A percentile compares a stretch with the other conserved stretches of the same genome.
Evolutionary conservation across 2,113 vertebrate genomes (phyloP).

Genomic region (Rynchops niger): DNA sequence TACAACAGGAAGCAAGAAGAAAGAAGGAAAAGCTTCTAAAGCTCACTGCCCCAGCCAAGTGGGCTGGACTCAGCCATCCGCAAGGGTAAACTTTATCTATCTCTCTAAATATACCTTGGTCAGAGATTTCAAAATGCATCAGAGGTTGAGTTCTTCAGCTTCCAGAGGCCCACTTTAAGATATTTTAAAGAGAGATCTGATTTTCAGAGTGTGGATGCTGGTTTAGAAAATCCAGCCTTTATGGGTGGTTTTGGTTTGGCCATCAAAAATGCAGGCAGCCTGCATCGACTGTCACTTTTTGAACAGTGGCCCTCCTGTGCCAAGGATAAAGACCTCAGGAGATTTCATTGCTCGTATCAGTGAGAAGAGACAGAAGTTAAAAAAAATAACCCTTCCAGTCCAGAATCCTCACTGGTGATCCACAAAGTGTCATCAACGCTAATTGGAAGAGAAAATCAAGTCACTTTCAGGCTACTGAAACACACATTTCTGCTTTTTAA

Average conservation of each 20-base stretch:
- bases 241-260: not conserved
- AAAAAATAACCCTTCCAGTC: not conserved
- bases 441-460: not conserved
- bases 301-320: not conserved
- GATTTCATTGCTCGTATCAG: not conserved
- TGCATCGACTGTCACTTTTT: rapidly evolving
- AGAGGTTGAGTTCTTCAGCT: not conserved
- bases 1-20: not conserved
- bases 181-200: not conserved
- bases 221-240: not conserved
- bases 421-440: not conserved
- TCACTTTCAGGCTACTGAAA: not conserved
- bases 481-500: not conserved
- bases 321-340: not conserved
- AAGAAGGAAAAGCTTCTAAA: not conserved
- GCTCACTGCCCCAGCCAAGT: not conserved
- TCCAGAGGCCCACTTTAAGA: not conserved
- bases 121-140: not conserved
- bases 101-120: not conserved
- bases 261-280: not conserved
- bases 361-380: not conserved
- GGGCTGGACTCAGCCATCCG: not conserved
- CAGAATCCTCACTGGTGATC: not conserved
- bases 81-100: rapidly evolving
- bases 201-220: not conserved